phyloP scores from a whole-genome alignment of 1,140 invertebrate species.

The Plodia interpunctella region DNA sequence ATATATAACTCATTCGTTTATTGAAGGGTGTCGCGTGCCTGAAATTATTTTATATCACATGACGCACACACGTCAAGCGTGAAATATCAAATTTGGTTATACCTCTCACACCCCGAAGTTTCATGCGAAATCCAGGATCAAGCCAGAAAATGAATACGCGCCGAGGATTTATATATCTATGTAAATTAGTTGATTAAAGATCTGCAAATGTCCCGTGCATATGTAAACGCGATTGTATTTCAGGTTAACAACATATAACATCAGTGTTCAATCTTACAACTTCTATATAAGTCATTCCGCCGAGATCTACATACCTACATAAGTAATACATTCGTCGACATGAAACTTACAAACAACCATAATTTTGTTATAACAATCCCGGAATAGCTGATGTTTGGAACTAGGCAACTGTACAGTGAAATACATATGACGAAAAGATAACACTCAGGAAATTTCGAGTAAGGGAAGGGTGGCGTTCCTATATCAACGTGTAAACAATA shows the following conservation, averaged over 20 bases:
- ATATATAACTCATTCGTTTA: neutral
- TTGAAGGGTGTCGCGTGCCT: neutral
- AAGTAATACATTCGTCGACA: neutral
- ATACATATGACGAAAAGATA: neutral
- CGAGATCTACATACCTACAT: no score
- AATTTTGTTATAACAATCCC: neutral
- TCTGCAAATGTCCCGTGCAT: conserved; percentile 18
- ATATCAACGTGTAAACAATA: neutral
- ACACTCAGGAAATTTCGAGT: conserved; percentile 5
- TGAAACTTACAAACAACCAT: neutral
- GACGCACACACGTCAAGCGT: neutral
- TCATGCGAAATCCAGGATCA: neutral
- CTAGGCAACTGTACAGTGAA: neutral
- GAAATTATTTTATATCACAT: conserved; percentile 2
- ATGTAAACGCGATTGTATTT: neutral
- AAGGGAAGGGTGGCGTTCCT: conserved; percentile 2
- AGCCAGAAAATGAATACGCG: conserved; percentile 5
- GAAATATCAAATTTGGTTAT: conserved; percentile 1
- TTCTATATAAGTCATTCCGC: no score
- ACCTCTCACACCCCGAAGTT: neutral
- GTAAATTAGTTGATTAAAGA: conserved; percentile 34
- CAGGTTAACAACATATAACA: no score
- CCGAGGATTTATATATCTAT: conserved; percentile 24
- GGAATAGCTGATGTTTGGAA: conserved; percentile 1
- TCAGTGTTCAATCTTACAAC: no score